A percentile compares a stretch with the other conserved stretches of the same genome.
phyloP scores from a whole-genome alignment of 2,888 invertebrate genomes.

The Octodonta nipae region DNA sequence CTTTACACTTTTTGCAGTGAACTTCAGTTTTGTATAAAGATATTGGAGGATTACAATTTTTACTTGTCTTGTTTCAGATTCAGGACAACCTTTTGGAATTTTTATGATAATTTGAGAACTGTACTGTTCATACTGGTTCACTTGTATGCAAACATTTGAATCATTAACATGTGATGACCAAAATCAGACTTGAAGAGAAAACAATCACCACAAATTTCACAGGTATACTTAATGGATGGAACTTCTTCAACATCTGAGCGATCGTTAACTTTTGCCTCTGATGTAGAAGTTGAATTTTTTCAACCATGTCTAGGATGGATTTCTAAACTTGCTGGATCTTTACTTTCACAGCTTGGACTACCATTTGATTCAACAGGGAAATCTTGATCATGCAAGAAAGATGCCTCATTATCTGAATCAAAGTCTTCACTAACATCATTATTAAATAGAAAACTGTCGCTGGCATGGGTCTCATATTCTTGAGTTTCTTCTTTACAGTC shows the following conservation, averaged over 20 bases:
- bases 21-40: neutral
- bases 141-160: constrained; percentile 9
- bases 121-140: constrained; percentile 8
- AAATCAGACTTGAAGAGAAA: constrained; percentile 11
- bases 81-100: constrained; percentile 4
- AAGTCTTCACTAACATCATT: too few species aligned
- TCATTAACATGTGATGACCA: constrained; percentile 11
- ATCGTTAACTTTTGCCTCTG: too few species aligned
- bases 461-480: too few species aligned
- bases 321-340: too few species aligned
- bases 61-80: constrained; percentile 1
- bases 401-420: too few species aligned
- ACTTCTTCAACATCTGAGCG: constrained; percentile 9
- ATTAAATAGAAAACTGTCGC: too few species aligned
- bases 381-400: too few species aligned
- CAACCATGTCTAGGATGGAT: too few species aligned
- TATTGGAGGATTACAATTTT: neutral
- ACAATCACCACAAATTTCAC: constrained; percentile 10
- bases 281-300: too few species aligned
- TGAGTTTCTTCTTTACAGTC: too few species aligned
- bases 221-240: constrained; percentile 8
- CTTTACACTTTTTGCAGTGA: constrained; percentile 9
- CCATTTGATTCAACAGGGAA: too few species aligned
- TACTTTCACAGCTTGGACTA: too few species aligned
- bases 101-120: constrained; percentile 10